Base-by-base conservation (phyloP, 2,113 vertebrate species). In the Albula goreensis region DNA sequence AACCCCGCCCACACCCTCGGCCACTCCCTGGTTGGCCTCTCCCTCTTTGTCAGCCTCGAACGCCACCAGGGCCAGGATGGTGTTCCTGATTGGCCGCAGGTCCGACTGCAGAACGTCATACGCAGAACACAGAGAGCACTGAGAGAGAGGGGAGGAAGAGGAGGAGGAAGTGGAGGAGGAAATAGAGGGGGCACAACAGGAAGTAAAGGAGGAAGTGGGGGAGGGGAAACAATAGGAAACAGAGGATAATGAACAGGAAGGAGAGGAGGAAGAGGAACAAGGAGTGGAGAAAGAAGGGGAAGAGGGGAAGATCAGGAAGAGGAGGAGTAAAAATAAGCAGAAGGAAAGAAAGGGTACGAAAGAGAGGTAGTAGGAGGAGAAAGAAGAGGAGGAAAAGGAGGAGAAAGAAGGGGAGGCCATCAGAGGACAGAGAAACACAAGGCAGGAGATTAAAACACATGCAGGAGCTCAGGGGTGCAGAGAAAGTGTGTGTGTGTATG, bases 121-220 rank as follows among this genome's bases (percentile, higher is more conserved):
- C 87, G 98, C 95, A 91, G 97, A 97, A 95, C 98, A 99, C 91
- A 99, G 96, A 91, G 96, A 97, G 85, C 96, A 96, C 98, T 99
- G 97, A 95, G 91, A 93, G 0, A 9, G 31, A 13, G 81, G 94
- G 92, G 93, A 95, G 93, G 92, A 93, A 84, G 92, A 90, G 91
- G 95, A 94, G 95, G 92, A 95, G 95, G 94, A 94, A 91, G 94
- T 91, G 94, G 93, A 84, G 83, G 86, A 79, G 31, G 19, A 93
- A 90, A 91, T 80, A 88, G 25, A 78, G 92, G 87, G 92, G 90
- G 86, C 31, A 41, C 0, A 41, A 41, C 31, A 95, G 93, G 92
- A 93, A 84, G 92, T 90, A 91, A 94, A 94, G 95, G 92, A 95
- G 95, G 94, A 94, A 91, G 94, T 91, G 94, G 93, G 82, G 83